Evolutionary conservation across 2,797 vertebrate genomes (phyloP).

Genomic region (Platyrinchus mystaceus): DNA sequence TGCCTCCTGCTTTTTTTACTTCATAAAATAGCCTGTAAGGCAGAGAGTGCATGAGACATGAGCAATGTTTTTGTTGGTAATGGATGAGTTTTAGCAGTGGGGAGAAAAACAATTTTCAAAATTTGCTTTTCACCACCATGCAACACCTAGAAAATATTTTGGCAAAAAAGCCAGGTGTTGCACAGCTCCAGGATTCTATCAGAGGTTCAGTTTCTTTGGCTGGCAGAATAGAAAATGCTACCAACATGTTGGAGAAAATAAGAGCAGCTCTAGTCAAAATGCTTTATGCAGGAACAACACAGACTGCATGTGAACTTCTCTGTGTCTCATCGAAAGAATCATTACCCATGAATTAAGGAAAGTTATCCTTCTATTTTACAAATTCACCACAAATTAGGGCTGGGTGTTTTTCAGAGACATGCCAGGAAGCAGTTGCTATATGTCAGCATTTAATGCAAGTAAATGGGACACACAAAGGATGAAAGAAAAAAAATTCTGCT

Average conservation of each 20-base stretch:
- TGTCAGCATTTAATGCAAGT: background rate
- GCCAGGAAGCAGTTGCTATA: background rate
- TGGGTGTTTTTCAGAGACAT: background rate
- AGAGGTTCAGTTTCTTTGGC: constrained; percentile 3
- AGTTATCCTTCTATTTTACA: background rate
- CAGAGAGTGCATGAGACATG: constrained; percentile 33
- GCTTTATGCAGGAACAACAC: background rate
- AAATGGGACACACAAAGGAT: background rate
- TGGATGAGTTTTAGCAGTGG: constrained; percentile 3
- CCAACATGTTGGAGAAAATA: background rate
- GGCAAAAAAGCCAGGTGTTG: background rate
- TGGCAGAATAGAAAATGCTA: constrained; percentile 3
- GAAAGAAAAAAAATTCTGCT: background rate
- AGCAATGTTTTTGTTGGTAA: constrained; percentile 53
- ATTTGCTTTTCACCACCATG: constrained; percentile 19
- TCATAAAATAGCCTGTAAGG: constrained; percentile 20
- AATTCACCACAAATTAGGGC: background rate
- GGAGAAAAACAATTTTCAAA: constrained; percentile 22
- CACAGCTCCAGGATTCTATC: constrained; percentile 29
- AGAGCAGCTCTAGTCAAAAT: background rate
- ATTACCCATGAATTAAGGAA: background rate
- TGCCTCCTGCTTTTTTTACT: background rate
- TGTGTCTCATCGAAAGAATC: background rate
- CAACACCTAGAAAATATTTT: constrained; percentile 57
- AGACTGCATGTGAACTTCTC: background rate